phyloP scores from a whole-genome alignment of 2,888 invertebrate genomes.

The Microdon myrmicae region DNA sequence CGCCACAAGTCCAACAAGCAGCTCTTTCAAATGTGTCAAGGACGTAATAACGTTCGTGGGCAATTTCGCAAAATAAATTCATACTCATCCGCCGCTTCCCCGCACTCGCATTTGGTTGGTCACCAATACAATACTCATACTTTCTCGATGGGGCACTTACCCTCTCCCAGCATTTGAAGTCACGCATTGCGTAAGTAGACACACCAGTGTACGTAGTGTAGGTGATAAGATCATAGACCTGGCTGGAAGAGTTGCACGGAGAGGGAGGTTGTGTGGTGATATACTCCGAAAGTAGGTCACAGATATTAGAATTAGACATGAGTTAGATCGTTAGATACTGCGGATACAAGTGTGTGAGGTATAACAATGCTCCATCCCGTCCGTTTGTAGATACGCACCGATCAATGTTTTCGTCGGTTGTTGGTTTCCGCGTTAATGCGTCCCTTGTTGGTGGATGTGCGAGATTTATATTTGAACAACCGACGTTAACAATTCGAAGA shows the following conservation, averaged over 20 bases:
- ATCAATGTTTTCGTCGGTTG: neutral
- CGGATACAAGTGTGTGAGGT: conserved; percentile 7
- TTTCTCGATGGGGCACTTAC: too few relatives aligned
- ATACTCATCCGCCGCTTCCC: too few relatives aligned
- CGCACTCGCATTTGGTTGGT: too few relatives aligned
- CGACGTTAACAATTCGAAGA: too few relatives aligned
- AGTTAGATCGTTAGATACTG: neutral
- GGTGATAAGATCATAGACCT: conserved; percentile 16
- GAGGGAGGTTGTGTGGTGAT: conserved; percentile 20
- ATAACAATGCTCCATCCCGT: conserved; percentile 18
- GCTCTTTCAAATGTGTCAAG: conserved; percentile 50
- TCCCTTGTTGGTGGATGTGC: conserved; percentile 18
- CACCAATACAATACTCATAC: too few relatives aligned
- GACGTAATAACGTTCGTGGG: conserved; percentile 35
- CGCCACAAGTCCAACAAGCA: too few relatives aligned
- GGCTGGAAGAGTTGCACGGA: conserved; percentile 4
- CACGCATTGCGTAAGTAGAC: conserved; percentile 41
- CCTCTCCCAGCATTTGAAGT: neutral
- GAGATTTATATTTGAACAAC: too few relatives aligned
- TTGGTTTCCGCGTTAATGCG: conserved; percentile 29
- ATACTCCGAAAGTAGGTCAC: conserved; percentile 33
- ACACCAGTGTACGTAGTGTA: neutral
- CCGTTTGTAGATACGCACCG: neutral
- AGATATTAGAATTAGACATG: conserved; percentile 33
- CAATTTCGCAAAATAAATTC: too few relatives aligned